Base-by-base conservation (phyloP, 2,888 invertebrate species). In the Diadromus collaris region DNA sequence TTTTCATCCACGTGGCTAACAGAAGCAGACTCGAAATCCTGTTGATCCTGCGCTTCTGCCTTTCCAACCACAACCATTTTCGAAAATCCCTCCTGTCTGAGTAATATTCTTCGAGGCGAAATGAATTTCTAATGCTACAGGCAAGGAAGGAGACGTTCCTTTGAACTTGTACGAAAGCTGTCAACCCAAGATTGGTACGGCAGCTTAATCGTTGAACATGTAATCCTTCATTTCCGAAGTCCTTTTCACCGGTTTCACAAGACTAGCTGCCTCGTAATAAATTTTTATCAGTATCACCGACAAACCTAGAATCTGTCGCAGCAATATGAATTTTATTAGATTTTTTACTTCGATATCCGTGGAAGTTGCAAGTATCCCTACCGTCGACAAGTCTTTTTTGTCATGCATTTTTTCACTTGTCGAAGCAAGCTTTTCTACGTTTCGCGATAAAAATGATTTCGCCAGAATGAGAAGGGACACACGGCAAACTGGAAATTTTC, bases 21-120 rank as follows among this genome's bases (percentile, higher is more conserved):
- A 41, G 21, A 32, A 68, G 63, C 46, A 68, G 56, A 58, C 51
- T 58, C 63, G 29, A 63, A 75, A 79, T 79, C 79, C 79, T 79
- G 79, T 75, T 79, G 75, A 79, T 79, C 71, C 71, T 68, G 61
- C 48, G 63, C 70, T 54, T 56, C 32, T 29, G 71, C 48, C 46
- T 46, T 34, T 16, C n/a, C 32, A 48, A 41, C 60, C 74, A 61
- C 29, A 71, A 71, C 67, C 67, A 78, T 67, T 71, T 63, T 67
- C 70, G 21, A 60, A 75, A 75, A 61, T 56, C 64, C 41, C 16
- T 29, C 48, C 75, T 46, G 48, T 27, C 78, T 54, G 16, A 61
- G 70, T 70, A 70, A 75, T 78, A 75, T 71, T 61, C 71, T 56
- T 2, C 27, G 29, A 27, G 46, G 75, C 46, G 34, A 71, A 75